These are phyloP conservation scores for Typhlichthys subterraneus DNA, from an alignment of 2,797 vertebrate species.

Conservation along the genomic window DNA sequence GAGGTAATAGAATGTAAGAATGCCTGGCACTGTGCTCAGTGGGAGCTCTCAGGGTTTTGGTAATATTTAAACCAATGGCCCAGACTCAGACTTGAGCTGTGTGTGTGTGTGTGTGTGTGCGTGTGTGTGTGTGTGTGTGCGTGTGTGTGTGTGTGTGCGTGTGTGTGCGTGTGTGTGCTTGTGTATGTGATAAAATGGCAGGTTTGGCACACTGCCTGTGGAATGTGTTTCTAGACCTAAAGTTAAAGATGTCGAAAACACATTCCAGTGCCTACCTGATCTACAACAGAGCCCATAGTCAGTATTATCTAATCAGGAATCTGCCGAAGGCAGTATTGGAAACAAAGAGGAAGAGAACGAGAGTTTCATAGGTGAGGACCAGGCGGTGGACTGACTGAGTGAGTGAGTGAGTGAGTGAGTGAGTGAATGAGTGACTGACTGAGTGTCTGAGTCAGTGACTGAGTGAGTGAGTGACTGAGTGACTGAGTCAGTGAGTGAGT, in stretches of 20 bases:
- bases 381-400: constrained; percentile 1
- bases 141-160: constrained; percentile 12
- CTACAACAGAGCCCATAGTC: too few relatives aligned
- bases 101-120: background rate
- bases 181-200: background rate
- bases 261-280: background rate
- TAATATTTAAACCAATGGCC: constrained; percentile 61
- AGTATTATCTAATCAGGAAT: too few relatives aligned
- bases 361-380: constrained; percentile 28
- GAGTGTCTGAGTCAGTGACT: constrained; percentile 2
- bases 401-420: constrained; percentile 22
- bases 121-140: constrained; percentile 11
- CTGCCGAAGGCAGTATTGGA: too few relatives aligned
- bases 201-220: constrained; percentile 2
- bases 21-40: constrained; percentile 43
- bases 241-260: constrained; percentile 9
- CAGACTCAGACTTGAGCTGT: background rate
- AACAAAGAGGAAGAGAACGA: background rate
- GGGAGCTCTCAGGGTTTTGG: constrained; percentile 52
- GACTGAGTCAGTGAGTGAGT: constrained; percentile 13
- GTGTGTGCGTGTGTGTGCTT: constrained; percentile 7
- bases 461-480: background rate
- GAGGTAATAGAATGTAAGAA: constrained; percentile 52
- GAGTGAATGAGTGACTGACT: constrained; percentile 33
- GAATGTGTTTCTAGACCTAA: constrained; percentile 3